These are phyloP conservation scores for Otis tarda DNA, from an alignment of 2,113 vertebrate genomes.

Conservation along the genomic window DNA sequence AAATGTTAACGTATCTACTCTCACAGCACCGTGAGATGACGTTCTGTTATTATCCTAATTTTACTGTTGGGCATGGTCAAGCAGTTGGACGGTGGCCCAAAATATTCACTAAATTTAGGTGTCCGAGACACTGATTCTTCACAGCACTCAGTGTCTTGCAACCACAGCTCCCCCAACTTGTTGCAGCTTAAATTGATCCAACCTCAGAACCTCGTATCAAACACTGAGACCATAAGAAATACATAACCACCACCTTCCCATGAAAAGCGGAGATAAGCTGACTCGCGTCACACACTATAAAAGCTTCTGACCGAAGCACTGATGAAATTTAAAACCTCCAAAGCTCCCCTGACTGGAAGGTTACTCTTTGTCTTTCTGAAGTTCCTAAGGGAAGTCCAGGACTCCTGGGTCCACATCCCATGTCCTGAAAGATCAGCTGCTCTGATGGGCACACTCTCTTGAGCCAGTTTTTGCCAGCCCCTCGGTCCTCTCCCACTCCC, in stretches of 20 bases:
- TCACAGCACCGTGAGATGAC: not conserved
- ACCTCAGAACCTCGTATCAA: not conserved
- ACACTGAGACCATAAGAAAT: not conserved
- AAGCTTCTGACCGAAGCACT: not conserved
- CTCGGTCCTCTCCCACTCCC: not conserved
- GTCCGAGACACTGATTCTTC: not conserved
- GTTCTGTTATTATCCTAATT: not conserved
- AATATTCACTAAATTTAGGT: not conserved
- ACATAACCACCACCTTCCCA: fast-evolving
- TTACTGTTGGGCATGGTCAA: not conserved
- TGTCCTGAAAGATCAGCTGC: not conserved
- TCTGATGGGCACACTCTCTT: not conserved
- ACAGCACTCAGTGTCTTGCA: not conserved
- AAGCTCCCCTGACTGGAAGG: not conserved
- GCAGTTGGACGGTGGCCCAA: not conserved
- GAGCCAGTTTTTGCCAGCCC: not conserved
- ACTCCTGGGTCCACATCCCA: not conserved
- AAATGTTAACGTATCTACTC: not conserved
- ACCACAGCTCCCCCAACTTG: not conserved
- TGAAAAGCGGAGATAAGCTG: not conserved
- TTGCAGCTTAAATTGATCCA: not conserved
- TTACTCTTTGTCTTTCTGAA: not conserved
- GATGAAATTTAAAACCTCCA: not conserved
- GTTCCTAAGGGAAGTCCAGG: not conserved
- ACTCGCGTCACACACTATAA: not conserved